Evolutionary conservation across 2,113 vertebrate species (phyloP), one percentile per base, ranked within the genome.

Genomic region (Lepisosteus oculatus): DNA sequence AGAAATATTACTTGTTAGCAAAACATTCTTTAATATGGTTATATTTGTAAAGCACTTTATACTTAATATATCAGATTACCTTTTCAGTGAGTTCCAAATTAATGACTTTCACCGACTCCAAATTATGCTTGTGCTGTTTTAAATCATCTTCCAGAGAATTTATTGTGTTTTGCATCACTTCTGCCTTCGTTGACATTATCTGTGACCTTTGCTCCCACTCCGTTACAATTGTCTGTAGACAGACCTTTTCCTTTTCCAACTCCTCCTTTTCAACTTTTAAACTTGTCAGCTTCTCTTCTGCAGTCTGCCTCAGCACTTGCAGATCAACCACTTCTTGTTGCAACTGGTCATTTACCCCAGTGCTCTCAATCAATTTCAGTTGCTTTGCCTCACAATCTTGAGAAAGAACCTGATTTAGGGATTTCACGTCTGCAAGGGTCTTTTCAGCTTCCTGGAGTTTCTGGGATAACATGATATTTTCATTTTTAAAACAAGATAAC

Each of bases 191-290:
- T 47, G 80, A 79, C 51, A 90, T 75, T 0, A 17, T 8, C 55
- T 84, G 85, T 3, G 81, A 72, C 59, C 79, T 89, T 56, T 87
- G 81, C 68, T 94, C 80, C 74, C 87, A 67, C 13, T 88, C 85
- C 3, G 66, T 42, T 12, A 68, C 41, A 43, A 75, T 57, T 11
- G 44, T 68, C 57, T 74, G 77, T 8, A 90, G 68, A 2, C 67
- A 76, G 13, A 65, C 29, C 43, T 76, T 88, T 67, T 84, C 78
- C 61, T 77, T 80, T 55, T 79, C 70, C 75, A 85, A 82, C 0
- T 71, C 68, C 13, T 85, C 77, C 8, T 68, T 73, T 17, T 91
- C 83, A 6, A 0, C 68, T 74, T 85, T 81, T 17, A 70, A 8
- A 3, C 41, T 67, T 47, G 78, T 64, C 68, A 89, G 63, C 44